Conservation (phyloP, 2,797 vertebrate species). For the Delichon dasypus region DNA sequence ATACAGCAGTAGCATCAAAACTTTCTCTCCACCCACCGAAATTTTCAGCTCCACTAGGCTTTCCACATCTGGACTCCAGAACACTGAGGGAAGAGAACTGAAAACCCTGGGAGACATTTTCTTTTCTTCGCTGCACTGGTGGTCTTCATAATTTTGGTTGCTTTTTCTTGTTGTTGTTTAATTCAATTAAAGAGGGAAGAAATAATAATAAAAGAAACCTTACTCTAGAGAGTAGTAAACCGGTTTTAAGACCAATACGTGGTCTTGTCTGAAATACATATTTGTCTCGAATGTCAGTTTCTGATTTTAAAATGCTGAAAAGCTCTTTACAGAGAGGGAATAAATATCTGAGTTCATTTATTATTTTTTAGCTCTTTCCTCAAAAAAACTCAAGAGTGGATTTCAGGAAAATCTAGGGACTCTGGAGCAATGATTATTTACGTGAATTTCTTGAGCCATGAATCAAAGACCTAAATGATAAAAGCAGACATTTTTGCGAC, state of each 20-base stretch:
- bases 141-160: constrained; percentile 61
- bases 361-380: not conserved
- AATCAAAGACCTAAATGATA: not conserved
- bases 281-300: not conserved
- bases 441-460: not conserved
- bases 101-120: constrained; percentile 57
- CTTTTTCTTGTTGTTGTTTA: constrained; percentile 36
- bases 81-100: constrained; percentile 16
- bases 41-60: constrained; percentile 13
- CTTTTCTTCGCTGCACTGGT: not conserved
- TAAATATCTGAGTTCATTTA: constrained; percentile 13
- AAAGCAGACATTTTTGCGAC: not conserved
- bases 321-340: not conserved
- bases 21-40: constrained; percentile 39
- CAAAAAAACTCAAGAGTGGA: not conserved
- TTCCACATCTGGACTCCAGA: constrained; percentile 72
- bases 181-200: constrained; percentile 53
- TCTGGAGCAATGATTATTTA: not conserved
- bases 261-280: constrained; percentile 1
- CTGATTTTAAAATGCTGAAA: constrained; percentile 4
- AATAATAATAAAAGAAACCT: constrained; percentile 44
- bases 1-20: constrained; percentile 33
- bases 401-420: not conserved
- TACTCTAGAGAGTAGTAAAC: constrained; percentile 46
- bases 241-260: not conserved